Evolutionary conservation across 2,888 invertebrate genomes (phyloP), one percentile per base, ranked within the genome.

Genomic region (Nineta flava): DNA sequence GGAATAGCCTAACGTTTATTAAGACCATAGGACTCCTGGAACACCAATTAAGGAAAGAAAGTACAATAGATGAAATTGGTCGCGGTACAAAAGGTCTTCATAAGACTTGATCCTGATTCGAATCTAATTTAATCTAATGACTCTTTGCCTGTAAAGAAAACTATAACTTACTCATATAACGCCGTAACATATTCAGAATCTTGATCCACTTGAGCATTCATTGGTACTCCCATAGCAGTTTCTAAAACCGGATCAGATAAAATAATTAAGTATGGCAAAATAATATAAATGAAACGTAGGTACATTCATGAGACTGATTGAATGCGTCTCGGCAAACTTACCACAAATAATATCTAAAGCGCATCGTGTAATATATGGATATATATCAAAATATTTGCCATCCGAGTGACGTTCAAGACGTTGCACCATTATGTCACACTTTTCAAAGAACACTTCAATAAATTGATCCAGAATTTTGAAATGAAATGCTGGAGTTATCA

Each of bases 221-320:
- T 62, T 54, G 65, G 61, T 31, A 66, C 64, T 13, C 77, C 77
- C 77, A 77, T 77, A 2, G 77, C 75, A 40, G 75, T 74, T 57
- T 77, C 76, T 71, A 63, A 53, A 63, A 65, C n/a, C n/a, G n/a
- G n/a, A n/a, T n/a, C n/a, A 41, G 17, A 51, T 26, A 26, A 26
- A 6, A 26, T 6, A 6, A 26, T 6, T 7, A 15, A 34, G 12
- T n/a, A 16, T 13, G 12, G 6, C 9, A 21, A 19, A 6, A 12
- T 16, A 2, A 43, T 19, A 19, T 3, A 19, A 3, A 17, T 9
- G 42, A 16, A 15, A 42, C 10, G 15, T 42, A 42, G 15, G 3
- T 4, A 9, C n/a, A 19, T 5, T 38, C 3, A 13, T 38, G n/a
- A n/a, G n/a, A n/a, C 7, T 26, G 26, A 26, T 26, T 19, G 34